Base-by-base conservation (phyloP, 2,888 invertebrate genomes). In the Argyresthia goedartella region DNA sequence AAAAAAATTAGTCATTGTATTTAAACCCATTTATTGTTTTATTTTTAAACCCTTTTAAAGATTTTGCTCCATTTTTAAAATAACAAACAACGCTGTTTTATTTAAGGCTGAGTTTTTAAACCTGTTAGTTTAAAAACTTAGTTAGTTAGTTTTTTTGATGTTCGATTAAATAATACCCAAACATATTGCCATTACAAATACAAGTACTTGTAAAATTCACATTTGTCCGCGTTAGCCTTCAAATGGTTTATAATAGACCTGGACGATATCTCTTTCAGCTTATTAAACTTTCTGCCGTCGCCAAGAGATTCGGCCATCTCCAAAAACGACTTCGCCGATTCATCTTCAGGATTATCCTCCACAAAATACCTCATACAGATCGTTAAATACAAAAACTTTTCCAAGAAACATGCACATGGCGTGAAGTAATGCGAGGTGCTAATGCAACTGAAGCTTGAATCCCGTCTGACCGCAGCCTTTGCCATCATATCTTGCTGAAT, bases 331-430 rank as follows among this genome's bases (percentile, higher is more conserved):
- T 54, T 54, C 0, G 72, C 79, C 1, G 58, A 60, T 1, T 58
- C 58, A 16, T 79, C 78, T 0, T 61, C 54, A 0, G 70, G 67
- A 34, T 73, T 65, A 1, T 71, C 69, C 14, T 67, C 65, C 0
- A 72, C 49, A 39, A 63, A 72, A 46, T 69, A 59, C 71, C 61
- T 64, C 50, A 77, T 66, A 61, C 74, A 74, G 15, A 63, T 61
- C 55, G 56, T 71, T 50, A 78, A 66, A 50, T 78, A 80, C 15
- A 55, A 53, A 52, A 71, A 75, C 56, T 72, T 66, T 0, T 66
- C 64, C 51, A 73, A 55, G 44, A 67, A 71, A 47, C 79, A 77
- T 0, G 59, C 60, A 33, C 76, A 75, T 0, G 68, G 65, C 0
- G 65, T 67, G 39, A 63, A 63, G 34, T 66, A 67, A 0, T 63